Base-by-base conservation (phyloP, 2,797 vertebrate genomes). In the Acestrorhynchus altus region DNA sequence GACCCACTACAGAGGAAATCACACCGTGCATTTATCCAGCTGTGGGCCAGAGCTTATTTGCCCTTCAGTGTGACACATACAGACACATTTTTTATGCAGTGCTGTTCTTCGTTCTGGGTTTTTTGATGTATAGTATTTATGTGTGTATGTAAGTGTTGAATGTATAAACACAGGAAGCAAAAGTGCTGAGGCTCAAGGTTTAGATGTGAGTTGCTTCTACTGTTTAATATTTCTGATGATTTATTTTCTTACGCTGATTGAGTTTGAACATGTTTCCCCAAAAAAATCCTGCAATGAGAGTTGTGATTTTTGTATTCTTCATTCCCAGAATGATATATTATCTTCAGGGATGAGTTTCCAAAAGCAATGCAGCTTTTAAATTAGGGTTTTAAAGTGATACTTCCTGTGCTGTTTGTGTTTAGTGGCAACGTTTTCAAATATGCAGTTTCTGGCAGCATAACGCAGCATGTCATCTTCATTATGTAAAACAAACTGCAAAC, bases 11-110 rank as follows among this genome's bases (percentile, higher is more conserved):
- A 72, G 72, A 73, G 81, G 56, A 78, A 67, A 26, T 68, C 69
- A 60, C 70, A 69, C 64, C 49, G 22, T 16, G 61, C 54, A 73
- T 82, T 69, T 76, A 74, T 76, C 60, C 75, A 76, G 54, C 72
- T 81, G 78, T 82, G 66, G 11, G 66, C 60, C 12, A 16, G 20
- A 24, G 67, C 73, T 78, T 52, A 28, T 67, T 75, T 78, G 63
- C 22, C 64, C 64, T 76, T 70, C 16, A n/a, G 13, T 3, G 64
- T 39, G 40, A 20, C 51, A 71, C 52, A 63, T 44, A 75, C 39
- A 22, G 35, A 57, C 42, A 56, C 6, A 49, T 4, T 13, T 63
- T 35, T 40, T 24, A 3, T 60, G 18, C 9, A 31, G 10, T 22
- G 51, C 6, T 28, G 24, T 2, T 1, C 28, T 16, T 39, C n/a